Evolutionary conservation across 30 jellyfish, hydroid and myxozoan species (phyloP).

Genomic region (Pelagia noctiluca): DNA sequence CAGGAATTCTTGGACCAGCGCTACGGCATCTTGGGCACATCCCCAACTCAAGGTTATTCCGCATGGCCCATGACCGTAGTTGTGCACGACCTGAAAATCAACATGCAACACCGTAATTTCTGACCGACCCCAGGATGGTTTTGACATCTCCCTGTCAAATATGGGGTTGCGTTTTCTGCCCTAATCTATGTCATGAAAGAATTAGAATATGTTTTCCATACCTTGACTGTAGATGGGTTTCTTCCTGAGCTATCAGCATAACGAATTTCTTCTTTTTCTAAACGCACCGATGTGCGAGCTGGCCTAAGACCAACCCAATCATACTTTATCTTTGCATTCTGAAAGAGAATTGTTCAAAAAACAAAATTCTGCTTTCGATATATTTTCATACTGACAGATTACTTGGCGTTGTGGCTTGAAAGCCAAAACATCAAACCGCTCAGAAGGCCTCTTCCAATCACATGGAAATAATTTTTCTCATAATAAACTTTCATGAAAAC

Average conservation of each 20-base stretch:
- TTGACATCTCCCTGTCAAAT: too few relatives aligned
- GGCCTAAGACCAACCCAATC: constrained; percentile 99
- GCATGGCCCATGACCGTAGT: constrained; percentile 93
- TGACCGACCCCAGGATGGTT: too few relatives aligned
- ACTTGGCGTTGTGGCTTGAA: too few relatives aligned
- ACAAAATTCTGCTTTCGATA: too few relatives aligned
- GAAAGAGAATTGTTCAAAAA: neutral
- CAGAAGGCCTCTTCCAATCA: too few relatives aligned
- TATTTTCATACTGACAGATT: too few relatives aligned
- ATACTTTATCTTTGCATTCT: constrained; percentile 78
- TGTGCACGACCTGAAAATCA: constrained; percentile 87
- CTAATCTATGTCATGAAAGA: too few relatives aligned
- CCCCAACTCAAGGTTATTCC: constrained; percentile 97
- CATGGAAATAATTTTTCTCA: too few relatives aligned
- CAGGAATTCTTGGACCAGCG: constrained; percentile 56
- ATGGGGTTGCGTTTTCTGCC: too few relatives aligned
- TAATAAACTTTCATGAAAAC: too few relatives aligned
- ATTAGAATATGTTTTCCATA: neutral
- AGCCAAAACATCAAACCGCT: too few relatives aligned
- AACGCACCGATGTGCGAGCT: constrained; percentile 69
- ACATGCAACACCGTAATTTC: too few relatives aligned
- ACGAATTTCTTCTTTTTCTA: constrained; percentile 69
- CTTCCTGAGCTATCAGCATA: constrained; percentile 5
- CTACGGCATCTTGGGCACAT: constrained; percentile 82
- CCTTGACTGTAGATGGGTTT: constrained; percentile 24